Base-by-base conservation (phyloP, 2,113 vertebrate species). In the Chaetodon trifascialis region DNA sequence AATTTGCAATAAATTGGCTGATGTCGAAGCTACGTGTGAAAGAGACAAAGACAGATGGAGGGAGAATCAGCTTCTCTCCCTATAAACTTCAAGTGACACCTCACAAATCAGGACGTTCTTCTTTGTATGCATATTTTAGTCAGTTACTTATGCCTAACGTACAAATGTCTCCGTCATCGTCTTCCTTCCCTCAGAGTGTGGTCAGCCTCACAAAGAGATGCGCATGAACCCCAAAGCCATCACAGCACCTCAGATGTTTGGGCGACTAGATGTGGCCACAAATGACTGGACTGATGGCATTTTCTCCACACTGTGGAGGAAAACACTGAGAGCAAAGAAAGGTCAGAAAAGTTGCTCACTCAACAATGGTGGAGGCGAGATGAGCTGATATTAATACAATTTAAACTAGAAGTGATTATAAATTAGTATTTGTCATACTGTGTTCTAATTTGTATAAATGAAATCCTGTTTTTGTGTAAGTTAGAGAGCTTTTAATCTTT, bases 221-320 rank as follows among this genome's bases (percentile, higher is more conserved):
- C 96, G 98, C 76, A 99, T 99, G 98, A 99, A 99, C 93, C 98
- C 98, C 40, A 99, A 99, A 95, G 98, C 98, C 54, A 98, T 99
- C 77, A 99, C 98, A 1, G 97, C 98, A 7, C 86, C 98, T 0
- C 98, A 99, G 91, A 99, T 99, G 98, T 99, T 99, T 85, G 98
- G 98, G 25, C 96, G 95, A 54, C 96, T 99, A 0, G 97, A 99
- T 23, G 97, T 98, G 36, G 97, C 97, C 44, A 99, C 98, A 10
- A 99, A 98, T 19, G 98, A 99, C 85, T 99, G 98, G 98, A 99
- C 98, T 0, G 98, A 99, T 73, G 98, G 98, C 59, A 97, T 99
- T 84, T 99, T 99, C 93, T 99, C 98, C 25, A 93, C 96, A 0
- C 96, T 99, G 19, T 99, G 98, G 98, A 97, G 98, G 84, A 99